Evolutionary conservation across 2,888 invertebrate genomes (phyloP).

Genomic region (Pandemis cinnamomeana): DNA sequence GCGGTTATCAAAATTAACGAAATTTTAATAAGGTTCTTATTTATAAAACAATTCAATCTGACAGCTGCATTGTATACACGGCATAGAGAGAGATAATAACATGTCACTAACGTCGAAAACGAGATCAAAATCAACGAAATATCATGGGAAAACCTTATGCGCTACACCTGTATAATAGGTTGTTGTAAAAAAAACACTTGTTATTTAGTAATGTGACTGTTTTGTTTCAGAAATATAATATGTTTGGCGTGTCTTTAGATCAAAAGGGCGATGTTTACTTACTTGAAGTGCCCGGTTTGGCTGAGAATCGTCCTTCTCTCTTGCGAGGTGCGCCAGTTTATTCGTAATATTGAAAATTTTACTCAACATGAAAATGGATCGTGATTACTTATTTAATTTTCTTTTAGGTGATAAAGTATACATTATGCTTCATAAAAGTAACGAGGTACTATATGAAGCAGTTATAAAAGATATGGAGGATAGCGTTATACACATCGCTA

Average conservation of each 20-base stretch:
- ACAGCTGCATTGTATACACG: too few species aligned
- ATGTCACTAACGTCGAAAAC: too few species aligned
- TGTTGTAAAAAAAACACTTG: too few species aligned
- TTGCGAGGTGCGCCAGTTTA: constrained; percentile 66
- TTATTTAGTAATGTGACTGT: background rate
- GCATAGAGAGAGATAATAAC: too few species aligned
- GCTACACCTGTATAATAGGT: too few species aligned
- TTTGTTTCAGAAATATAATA: constrained; percentile 66
- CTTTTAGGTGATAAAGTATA: constrained; percentile 81
- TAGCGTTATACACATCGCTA: constrained; percentile 62
- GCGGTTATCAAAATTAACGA: too few species aligned
- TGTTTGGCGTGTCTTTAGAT: constrained; percentile 59
- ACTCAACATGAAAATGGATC: background rate
- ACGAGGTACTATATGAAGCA: constrained; percentile 67
- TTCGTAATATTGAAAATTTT: background rate
- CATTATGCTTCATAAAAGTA: constrained; percentile 58
- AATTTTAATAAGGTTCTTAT: too few species aligned
- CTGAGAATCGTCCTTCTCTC: constrained; percentile 88
- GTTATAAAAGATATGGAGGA: constrained; percentile 69
- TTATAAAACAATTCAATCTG: too few species aligned
- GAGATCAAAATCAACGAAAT: too few species aligned
- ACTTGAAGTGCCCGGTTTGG: constrained; percentile 86
- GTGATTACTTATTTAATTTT: constrained; percentile 7
- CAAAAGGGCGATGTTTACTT: constrained; percentile 62
- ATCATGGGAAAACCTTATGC: too few species aligned